A percentile compares a stretch with the other conserved stretches of the same genome.
These are phyloP conservation scores for Auanema sp. DNA, from an alignment of 2,888 invertebrate species.

Conservation along the genomic window DNA sequence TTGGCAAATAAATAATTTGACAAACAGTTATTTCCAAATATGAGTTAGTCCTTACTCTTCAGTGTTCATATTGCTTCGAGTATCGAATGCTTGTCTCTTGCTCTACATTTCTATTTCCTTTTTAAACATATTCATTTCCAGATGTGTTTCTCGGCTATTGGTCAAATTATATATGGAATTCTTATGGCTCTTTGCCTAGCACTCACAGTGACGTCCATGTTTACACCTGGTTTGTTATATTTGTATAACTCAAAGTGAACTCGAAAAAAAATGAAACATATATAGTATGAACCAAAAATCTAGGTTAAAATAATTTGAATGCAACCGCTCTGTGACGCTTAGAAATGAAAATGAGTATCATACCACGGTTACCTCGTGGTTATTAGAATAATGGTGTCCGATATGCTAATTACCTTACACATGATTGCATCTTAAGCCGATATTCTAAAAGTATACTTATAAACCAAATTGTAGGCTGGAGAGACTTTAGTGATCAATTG, in stretches of 20 bases:
- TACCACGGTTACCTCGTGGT: no score
- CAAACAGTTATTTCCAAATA: no score
- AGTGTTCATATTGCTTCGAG: no score
- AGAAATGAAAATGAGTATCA: no score
- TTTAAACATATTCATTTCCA: neutral
- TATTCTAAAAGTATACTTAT: neutral
- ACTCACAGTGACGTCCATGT: slow-evolving; percentile 33
- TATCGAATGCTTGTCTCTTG: no score
- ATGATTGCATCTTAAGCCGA: neutral
- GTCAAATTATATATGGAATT: slow-evolving; percentile 43
- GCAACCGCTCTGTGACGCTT: neutral
- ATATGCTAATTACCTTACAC: no score
- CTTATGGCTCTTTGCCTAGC: slow-evolving; percentile 34
- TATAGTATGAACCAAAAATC: neutral
- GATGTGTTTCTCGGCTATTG: slow-evolving; percentile 41
- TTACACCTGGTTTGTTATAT: slow-evolving; percentile 34
- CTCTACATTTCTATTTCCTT: neutral
- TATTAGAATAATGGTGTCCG: no score
- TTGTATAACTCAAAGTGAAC: neutral
- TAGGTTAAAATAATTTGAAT: neutral
- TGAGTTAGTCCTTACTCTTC: no score
- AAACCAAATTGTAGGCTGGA: slow-evolving; percentile 14
- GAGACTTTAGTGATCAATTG: slow-evolving; percentile 14
- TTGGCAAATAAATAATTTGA: no score
- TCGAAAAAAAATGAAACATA: neutral